Percentiles rank a stretch among this genome's conserved stretches.
Conservation (phyloP, 2,113 vertebrate species). For the Pongo abelii region DNA sequence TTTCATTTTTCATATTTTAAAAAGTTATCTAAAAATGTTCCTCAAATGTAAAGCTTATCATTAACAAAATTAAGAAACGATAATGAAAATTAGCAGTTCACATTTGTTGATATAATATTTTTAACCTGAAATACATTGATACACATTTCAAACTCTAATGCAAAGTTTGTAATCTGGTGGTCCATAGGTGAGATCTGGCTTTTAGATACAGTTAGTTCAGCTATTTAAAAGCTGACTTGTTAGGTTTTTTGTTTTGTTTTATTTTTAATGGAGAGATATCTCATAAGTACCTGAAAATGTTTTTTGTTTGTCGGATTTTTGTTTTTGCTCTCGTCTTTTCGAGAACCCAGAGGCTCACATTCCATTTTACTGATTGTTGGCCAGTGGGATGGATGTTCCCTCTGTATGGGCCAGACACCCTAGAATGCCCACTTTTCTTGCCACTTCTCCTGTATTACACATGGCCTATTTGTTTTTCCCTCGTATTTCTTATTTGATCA, state of each 20-base stretch:
- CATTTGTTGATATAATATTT: background rate
- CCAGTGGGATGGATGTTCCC: background rate
- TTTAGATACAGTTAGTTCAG: background rate
- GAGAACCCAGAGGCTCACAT: background rate
- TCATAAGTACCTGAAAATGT: background rate
- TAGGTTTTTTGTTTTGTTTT: background rate
- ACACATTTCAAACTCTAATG: background rate
- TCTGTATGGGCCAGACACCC: background rate
- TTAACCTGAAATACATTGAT: background rate
- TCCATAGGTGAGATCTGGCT: background rate
- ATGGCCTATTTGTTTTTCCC: background rate
- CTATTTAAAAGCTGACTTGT: background rate
- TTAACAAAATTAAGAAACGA: background rate
- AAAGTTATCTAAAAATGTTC: background rate
- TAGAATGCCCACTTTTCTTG: too few species aligned
- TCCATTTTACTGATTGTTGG: too few species aligned
- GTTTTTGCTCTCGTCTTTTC: background rate
- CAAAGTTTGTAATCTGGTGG: background rate
- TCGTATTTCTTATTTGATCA: background rate
- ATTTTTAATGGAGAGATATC: background rate
- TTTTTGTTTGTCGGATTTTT: background rate
- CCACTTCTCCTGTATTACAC: background rate
- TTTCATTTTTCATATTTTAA: background rate
- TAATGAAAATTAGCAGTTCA: background rate
- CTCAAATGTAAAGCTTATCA: background rate